Conservation (phyloP, 64 coral and sea anemone genomes). For the Porites lutea region DNA sequence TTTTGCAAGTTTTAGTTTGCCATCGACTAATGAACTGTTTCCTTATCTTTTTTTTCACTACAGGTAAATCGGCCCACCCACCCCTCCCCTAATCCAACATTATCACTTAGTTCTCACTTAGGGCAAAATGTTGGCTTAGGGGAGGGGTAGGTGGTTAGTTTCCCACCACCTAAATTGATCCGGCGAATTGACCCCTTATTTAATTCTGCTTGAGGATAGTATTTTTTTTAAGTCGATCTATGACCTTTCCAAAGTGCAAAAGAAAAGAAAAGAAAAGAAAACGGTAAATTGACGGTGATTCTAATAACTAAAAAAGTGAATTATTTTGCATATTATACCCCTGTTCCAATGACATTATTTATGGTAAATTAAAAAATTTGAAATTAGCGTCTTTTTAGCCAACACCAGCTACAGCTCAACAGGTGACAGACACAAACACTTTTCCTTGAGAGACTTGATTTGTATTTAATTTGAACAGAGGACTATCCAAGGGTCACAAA, state of each 20-base stretch:
- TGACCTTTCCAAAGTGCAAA: no score
- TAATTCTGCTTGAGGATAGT: no score
- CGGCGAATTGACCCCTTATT: no score
- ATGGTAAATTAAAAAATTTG: background rate
- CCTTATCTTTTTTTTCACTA: no score
- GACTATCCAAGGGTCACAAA: background rate
- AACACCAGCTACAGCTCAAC: slow-evolving; percentile 28
- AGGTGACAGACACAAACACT: slow-evolving; percentile 11
- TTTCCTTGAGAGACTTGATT: background rate
- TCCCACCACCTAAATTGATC: no score
- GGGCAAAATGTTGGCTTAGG: no score
- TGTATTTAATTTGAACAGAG: slow-evolving; percentile 8
- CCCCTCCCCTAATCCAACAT: no score
- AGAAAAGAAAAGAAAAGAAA: background rate
- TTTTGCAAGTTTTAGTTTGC: background rate
- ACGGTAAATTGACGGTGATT: no score
- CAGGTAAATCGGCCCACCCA: no score
- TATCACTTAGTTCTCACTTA: no score
- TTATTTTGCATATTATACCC: background rate
- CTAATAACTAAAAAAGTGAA: background rate
- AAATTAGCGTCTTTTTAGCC: background rate
- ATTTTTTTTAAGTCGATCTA: no score
- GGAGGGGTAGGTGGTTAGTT: no score
- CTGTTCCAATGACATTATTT: background rate
- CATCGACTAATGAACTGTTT: background rate